Evolutionary conservation across 2,797 vertebrate genomes (phyloP).

Genomic region (Avahi laniger): DNA sequence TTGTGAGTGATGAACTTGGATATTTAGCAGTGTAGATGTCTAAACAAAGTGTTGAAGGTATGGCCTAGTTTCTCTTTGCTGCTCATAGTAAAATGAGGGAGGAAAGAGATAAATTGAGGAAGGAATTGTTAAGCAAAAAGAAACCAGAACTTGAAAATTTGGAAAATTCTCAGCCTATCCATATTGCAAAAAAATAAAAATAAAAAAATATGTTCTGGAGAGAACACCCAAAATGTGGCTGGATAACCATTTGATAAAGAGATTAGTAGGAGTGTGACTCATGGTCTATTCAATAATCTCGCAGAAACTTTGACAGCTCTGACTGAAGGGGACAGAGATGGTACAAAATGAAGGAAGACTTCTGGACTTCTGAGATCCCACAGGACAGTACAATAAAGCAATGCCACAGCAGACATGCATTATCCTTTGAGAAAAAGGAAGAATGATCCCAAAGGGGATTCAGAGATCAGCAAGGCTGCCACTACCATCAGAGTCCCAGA

Average conservation of each 20-base stretch:
- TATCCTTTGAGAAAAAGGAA: neutral
- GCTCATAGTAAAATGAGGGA: neutral
- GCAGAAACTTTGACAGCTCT: neutral
- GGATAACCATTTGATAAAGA: neutral
- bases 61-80: neutral
- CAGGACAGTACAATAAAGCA: neutral
- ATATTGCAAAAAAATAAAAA: neutral
- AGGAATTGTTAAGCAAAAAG: neutral
- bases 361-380: neutral
- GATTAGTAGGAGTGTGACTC: neutral
- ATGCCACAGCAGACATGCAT: neutral
- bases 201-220: neutral
- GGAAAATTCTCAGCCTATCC: neutral
- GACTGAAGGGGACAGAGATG: neutral
- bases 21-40: neutral
- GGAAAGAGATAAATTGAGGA: neutral
- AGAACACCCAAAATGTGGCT: neutral
- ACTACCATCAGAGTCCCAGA: neutral
- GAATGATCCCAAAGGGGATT: neutral
- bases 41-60: neutral
- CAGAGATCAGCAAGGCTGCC: neutral
- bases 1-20: neutral
- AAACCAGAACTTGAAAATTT: neutral
- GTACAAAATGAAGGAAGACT: neutral
- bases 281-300: neutral